These are phyloP conservation scores for Tachina grossa DNA, from an alignment of 2,888 invertebrate species.

Conservation along the genomic window DNA sequence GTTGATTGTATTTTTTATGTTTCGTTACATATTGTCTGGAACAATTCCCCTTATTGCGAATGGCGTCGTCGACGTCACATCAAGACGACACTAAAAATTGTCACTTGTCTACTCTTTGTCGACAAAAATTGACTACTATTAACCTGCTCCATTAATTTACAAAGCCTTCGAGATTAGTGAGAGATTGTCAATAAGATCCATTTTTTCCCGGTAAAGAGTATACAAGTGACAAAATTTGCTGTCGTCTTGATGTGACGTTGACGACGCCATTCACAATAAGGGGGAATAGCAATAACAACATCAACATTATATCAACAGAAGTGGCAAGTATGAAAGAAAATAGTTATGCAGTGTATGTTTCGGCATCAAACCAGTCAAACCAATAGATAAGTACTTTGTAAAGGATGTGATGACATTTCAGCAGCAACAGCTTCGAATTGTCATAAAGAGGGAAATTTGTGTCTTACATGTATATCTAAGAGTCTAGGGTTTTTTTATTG, in stretches of 20 bases:
- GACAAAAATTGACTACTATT: too few species aligned
- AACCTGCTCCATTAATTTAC: too few species aligned
- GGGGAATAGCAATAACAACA: conserved; percentile 8
- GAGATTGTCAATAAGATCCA: too few species aligned
- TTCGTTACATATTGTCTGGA: conserved; percentile 39
- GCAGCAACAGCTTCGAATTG: conserved; percentile 49
- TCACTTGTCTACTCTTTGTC: too few species aligned
- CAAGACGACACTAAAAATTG: too few species aligned
- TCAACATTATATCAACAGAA: not conserved
- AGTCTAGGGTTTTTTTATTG: not conserved
- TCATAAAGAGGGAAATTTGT: conserved; percentile 42
- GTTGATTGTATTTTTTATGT: conserved; percentile 50
- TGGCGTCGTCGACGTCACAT: too few species aligned
- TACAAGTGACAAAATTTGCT: too few species aligned
- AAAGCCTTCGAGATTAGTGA: too few species aligned
- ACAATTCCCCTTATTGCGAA: too few species aligned
- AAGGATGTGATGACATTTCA: conserved; percentile 46
- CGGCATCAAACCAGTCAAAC: conserved; percentile 37
- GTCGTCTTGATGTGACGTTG: too few species aligned
- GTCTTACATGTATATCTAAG: not conserved
- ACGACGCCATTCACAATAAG: too few species aligned
- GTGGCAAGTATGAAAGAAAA: conserved; percentile 16
- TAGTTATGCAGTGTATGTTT: conserved; percentile 6
- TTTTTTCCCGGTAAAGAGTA: too few species aligned
- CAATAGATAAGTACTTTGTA: conserved; percentile 19